A percentile compares a stretch with the other conserved stretches of the same genome.
Conservation (phyloP, 64 coral and sea anemone species). For the Pocillopora verrucosa region DNA sequence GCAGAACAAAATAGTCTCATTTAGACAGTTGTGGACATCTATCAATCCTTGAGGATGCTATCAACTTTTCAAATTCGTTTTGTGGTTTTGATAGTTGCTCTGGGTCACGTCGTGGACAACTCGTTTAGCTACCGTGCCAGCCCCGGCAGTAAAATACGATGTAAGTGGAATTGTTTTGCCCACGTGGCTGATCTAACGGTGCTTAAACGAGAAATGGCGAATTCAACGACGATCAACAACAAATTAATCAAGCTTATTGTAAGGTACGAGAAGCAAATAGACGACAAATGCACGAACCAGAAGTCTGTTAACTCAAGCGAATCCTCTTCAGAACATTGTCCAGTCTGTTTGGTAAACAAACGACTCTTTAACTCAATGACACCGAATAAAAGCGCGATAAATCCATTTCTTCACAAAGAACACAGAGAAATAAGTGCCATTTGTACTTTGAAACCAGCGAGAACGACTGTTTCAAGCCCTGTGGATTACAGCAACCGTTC, state of each 20-base stretch:
- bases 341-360: neutral
- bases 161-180: neutral
- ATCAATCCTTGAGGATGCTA: no score
- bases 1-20: no score
- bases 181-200: neutral
- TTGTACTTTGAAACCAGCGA: neutral
- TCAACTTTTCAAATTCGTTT: no score
- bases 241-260: neutral
- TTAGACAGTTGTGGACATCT: no score
- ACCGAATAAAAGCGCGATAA: neutral
- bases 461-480: neutral
- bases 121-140: neutral
- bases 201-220: neutral
- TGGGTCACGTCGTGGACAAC: neutral
- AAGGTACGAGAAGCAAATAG: neutral
- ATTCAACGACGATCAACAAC: neutral
- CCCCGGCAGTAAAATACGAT: neutral
- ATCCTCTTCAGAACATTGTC: neutral
- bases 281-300: neutral
- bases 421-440: neutral
- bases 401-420: neutral
- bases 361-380: neutral
- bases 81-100: no score
- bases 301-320: neutral
- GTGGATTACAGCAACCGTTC: no score